phyloP scores from a whole-genome alignment of 2,113 vertebrate species.

The Labeo rohita region DNA sequence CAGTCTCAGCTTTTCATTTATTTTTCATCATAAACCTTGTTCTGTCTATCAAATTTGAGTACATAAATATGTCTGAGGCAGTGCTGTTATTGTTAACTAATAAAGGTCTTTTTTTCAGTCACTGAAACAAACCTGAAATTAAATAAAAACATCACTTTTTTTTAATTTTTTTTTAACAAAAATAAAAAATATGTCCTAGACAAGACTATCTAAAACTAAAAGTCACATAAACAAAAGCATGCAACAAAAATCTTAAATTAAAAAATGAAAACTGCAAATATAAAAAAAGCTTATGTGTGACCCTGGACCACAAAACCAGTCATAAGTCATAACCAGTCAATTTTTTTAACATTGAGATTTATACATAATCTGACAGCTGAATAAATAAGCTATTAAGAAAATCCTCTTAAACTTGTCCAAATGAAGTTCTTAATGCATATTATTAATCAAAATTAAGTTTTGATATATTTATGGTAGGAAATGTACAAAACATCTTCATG shows the following conservation, averaged over 20 bases:
- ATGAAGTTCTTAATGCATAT: no score
- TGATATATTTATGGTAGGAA: no score
- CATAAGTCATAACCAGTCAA: no score
- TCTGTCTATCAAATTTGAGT: background rate
- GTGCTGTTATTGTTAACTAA: background rate
- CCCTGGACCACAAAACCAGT: no score
- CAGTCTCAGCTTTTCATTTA: background rate
- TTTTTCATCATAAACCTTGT: constrained; percentile 8
- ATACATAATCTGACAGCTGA: no score
- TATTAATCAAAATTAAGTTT: no score
- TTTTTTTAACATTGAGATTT: no score
- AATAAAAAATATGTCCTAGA: background rate
- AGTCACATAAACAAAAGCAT: background rate
- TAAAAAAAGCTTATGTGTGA: no score
- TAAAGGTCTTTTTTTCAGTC: background rate
- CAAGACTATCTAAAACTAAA: background rate
- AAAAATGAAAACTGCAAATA: no score
- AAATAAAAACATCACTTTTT: background rate
- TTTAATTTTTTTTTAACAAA: background rate
- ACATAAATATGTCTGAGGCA: background rate
- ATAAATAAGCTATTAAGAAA: no score
- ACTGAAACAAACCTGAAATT: background rate
- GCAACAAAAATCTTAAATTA: background rate
- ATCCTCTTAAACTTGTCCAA: no score
- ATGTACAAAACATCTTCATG: no score